Evolutionary conservation across 2,888 invertebrate genomes (phyloP).

Genomic region (Sericinus montela): DNA sequence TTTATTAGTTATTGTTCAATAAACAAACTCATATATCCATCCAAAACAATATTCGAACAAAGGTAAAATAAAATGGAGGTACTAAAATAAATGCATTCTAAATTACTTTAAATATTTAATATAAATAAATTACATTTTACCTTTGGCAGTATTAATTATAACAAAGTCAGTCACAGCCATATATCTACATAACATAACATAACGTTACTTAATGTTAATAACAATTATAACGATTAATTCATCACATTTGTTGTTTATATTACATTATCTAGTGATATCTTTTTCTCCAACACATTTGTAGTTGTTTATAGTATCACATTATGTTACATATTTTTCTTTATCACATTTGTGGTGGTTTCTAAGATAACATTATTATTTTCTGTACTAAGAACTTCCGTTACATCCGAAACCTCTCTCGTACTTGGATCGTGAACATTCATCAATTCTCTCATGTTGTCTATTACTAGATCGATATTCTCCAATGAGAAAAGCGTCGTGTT

Average conservation of each 20-base stretch:
- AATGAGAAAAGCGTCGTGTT: not conserved
- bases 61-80: too few species aligned
- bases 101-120: not conserved
- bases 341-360: not conserved
- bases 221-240: too few species aligned
- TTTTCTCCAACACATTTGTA: too few species aligned
- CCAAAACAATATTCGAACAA: too few species aligned
- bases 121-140: constrained; percentile 6
- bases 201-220: too few species aligned
- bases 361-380: not conserved
- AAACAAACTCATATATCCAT: too few species aligned
- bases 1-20: too few species aligned
- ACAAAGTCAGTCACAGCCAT: not conserved
- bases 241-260: too few species aligned
- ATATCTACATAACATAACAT: not conserved
- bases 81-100: too few species aligned
- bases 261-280: too few species aligned
- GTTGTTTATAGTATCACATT: too few species aligned
- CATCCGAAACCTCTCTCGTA: constrained; percentile 6
- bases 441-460: constrained; percentile 5
- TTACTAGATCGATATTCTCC: constrained; percentile 4
- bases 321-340: not conserved
- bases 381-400: not conserved
- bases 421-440: constrained; percentile 11
- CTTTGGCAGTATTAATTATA: constrained; percentile 9